phyloP scores from a whole-genome alignment of 1,140 invertebrate genomes.

The Drosophila navojoa region DNA sequence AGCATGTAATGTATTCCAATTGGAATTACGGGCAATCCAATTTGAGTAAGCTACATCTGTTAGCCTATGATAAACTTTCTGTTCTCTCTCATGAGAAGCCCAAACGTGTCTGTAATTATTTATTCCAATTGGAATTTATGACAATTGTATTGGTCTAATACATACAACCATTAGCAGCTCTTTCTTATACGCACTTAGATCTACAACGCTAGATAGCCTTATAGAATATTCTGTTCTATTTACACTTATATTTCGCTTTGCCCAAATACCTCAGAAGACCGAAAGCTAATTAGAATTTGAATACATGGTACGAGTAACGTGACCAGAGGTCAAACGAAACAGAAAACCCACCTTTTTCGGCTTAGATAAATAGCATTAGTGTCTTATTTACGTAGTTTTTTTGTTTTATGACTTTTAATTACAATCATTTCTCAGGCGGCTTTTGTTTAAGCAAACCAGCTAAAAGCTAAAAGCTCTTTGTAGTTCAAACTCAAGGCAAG shows the following conservation, averaged over 20 bases:
- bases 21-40: too few species aligned
- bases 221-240: not conserved
- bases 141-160: too few species aligned
- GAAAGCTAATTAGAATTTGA: conserved; percentile 9
- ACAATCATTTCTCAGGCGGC: conserved; percentile 67
- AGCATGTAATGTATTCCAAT: too few species aligned
- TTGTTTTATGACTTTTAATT: conserved; percentile 73
- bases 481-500: conserved; percentile 70
- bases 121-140: too few species aligned
- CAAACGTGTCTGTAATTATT: too few species aligned
- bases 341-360: conserved; percentile 18
- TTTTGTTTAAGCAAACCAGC: conserved; percentile 45
- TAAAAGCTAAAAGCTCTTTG: conserved; percentile 70
- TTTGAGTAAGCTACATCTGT: too few species aligned
- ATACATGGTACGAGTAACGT: conserved; percentile 13
- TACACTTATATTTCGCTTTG: not conserved
- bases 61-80: too few species aligned
- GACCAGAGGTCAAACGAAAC: conserved; percentile 30
- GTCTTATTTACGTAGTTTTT: conserved; percentile 51
- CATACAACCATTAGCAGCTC: too few species aligned
- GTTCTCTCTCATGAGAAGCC: too few species aligned
- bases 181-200: too few species aligned
- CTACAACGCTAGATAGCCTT: too few species aligned
- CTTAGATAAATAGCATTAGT: conserved; percentile 57
- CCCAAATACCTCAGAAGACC: not conserved